Evolutionary conservation across 2,113 vertebrate species (phyloP).

Genomic region (Carettochelys insculpta): DNA sequence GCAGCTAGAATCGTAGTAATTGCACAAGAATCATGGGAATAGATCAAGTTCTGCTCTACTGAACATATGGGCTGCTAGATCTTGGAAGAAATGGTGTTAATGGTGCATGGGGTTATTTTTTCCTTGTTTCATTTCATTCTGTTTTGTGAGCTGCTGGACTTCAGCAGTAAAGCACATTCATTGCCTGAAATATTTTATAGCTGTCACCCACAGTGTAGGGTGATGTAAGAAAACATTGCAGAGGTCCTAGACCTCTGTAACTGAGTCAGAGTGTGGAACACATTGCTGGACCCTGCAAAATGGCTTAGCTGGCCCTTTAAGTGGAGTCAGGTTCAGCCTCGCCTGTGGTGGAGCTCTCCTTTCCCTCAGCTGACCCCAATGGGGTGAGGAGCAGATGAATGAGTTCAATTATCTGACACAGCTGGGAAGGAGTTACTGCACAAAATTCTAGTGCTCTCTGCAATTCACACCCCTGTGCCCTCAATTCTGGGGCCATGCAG

Average conservation of each 20-base stretch:
- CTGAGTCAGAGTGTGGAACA: fast-evolving
- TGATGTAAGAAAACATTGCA: not conserved
- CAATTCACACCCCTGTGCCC: not conserved
- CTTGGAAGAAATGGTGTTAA: not conserved
- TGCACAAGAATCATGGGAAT: not conserved
- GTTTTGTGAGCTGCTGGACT: not conserved
- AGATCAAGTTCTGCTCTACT: not conserved
- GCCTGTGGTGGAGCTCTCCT: not conserved
- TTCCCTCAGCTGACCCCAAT: too few relatives aligned
- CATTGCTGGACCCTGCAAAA: not conserved
- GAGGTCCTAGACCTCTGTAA: not conserved
- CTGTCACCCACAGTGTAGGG: fast-evolving
- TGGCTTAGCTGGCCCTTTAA: too few relatives aligned
- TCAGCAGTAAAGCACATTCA: not conserved
- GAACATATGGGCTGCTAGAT: not conserved
- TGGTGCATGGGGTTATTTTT: not conserved
- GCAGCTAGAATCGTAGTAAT: not conserved
- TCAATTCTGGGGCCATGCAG: too few relatives aligned
- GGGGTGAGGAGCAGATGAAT: too few relatives aligned
- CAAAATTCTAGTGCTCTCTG: too few relatives aligned
- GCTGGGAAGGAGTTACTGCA: too few relatives aligned
- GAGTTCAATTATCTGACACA: too few relatives aligned
- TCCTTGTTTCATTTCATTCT: not conserved
- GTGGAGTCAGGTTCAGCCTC: too few relatives aligned
- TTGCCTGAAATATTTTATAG: not conserved